Evolutionary conservation across 1,140 invertebrate genomes (phyloP).

Genomic region (Aphis craccivora): DNA sequence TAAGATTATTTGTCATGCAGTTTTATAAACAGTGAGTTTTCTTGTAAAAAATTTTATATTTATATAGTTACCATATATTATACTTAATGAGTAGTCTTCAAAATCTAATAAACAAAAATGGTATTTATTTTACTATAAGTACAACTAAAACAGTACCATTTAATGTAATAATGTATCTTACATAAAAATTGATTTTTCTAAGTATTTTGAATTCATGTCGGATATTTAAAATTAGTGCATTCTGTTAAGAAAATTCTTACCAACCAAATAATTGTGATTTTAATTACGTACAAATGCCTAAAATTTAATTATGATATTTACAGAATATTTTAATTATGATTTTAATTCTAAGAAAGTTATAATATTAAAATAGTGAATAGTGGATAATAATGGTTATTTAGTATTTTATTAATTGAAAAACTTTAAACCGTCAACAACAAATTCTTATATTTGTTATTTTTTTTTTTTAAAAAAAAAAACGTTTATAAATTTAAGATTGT

Average conservation of each 20-base stretch:
- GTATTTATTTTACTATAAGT: neutral
- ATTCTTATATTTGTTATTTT: neutral
- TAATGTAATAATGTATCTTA: neutral
- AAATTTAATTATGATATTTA: neutral
- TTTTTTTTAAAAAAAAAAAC: neutral
- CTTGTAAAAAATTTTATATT: neutral
- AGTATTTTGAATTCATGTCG: neutral
- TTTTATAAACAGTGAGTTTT: neutral
- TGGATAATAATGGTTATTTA: neutral
- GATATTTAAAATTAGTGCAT: neutral
- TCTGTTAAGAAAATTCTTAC: neutral
- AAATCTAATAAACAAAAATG: neutral
- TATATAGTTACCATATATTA: neutral
- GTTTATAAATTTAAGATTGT: neutral
- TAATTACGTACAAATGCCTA: neutral
- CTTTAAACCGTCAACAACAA: neutral
- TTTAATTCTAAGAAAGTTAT: neutral
- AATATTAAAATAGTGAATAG: neutral
- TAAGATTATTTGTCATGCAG: too few species aligned
- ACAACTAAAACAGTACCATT: neutral
- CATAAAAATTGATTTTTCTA: neutral
- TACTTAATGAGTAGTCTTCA: neutral
- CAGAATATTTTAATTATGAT: neutral
- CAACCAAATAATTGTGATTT: neutral
- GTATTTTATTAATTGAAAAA: conserved; percentile 20